Conservation (phyloP, 2,113 vertebrate genomes). For the Blennius ocellaris region DNA sequence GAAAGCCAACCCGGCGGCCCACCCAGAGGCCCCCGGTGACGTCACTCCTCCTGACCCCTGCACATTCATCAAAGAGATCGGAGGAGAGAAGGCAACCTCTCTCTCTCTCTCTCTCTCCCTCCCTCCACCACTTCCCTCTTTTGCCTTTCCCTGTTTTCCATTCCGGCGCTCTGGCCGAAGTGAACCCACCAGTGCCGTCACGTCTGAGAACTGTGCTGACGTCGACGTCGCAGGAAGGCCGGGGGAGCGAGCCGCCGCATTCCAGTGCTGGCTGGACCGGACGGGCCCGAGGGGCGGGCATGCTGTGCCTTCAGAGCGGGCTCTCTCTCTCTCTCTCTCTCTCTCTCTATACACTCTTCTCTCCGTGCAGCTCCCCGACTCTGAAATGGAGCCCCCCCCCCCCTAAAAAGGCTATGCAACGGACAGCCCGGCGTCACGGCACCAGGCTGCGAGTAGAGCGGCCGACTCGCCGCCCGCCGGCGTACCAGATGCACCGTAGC, state of each 20-base stretch:
- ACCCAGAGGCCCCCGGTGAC: conserved; percentile 67
- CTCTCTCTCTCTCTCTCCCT: conserved; percentile 3
- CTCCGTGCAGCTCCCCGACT: conserved; percentile 51
- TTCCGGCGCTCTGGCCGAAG: conserved; percentile 61
- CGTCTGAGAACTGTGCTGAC: conserved; percentile 28
- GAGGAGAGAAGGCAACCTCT: conserved; percentile 24
- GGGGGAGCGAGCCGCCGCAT: conserved; percentile 41
- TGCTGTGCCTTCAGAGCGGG: conserved; percentile 69
- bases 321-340: conserved; percentile 2
- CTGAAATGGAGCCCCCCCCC: conserved; percentile 55
- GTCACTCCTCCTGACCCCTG: conserved; percentile 64
- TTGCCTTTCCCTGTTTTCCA: conserved; percentile 35
- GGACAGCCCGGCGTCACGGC: conserved; percentile 43
- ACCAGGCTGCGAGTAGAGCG: conserved; percentile 28
- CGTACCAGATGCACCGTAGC: conserved; percentile 60
- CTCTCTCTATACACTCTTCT: too few relatives aligned
- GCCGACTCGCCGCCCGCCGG: conserved; percentile 19
- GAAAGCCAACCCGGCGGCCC: conserved; percentile 55
- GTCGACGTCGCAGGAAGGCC: conserved; percentile 26
- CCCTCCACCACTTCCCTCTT: conserved; percentile 12
- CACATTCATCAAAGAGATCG: conserved; percentile 55
- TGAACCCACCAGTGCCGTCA: conserved; percentile 20
- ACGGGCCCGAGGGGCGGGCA: conserved; percentile 47
- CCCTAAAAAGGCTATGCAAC: conserved; percentile 72
- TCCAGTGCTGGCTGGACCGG: conserved; percentile 55